Evolutionary conservation across 37 sponge, comb jelly and placozoan genomes (phyloP).

Genomic region (Corticium candelabrum): DNA sequence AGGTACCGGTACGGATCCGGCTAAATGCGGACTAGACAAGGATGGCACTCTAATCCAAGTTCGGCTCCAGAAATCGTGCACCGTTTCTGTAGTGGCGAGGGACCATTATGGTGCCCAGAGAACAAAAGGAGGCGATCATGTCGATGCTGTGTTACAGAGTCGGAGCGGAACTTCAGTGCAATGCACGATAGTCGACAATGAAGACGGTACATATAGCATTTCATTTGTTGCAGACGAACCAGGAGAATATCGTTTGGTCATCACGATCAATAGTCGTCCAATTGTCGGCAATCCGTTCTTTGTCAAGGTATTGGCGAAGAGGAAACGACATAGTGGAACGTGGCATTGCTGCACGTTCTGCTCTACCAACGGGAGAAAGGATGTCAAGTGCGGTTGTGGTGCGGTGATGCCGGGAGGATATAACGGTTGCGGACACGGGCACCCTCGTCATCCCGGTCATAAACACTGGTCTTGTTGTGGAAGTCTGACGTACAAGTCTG

Average conservation of each 20-base stretch:
- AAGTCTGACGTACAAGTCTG: slow-evolving; percentile 25
- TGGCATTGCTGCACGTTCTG: slow-evolving; percentile 70
- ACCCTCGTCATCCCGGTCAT: slow-evolving; percentile 52
- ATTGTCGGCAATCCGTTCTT: slow-evolving; percentile 54
- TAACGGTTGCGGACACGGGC: slow-evolving; percentile 72
- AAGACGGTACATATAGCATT: slow-evolving; percentile 29
- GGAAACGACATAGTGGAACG: slow-evolving; percentile 31
- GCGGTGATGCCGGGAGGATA: slow-evolving; percentile 58
- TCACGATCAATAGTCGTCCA: slow-evolving; percentile 36
- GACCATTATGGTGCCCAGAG: slow-evolving; percentile 41
- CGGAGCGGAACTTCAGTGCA: slow-evolving; percentile 5
- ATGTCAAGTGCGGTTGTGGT: slow-evolving; percentile 64
- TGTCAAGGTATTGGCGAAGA: slow-evolving; percentile 19
- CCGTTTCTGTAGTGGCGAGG: slow-evolving; percentile 23
- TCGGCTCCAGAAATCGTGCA: slow-evolving; percentile 5
- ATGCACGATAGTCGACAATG: slow-evolving; percentile 17
- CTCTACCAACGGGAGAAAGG: slow-evolving; percentile 40
- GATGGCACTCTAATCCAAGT: slow-evolving; percentile 25
- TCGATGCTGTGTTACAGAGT: slow-evolving; percentile 21
- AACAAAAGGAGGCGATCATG: slow-evolving; percentile 37
- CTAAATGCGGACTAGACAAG: slow-evolving; percentile 16
- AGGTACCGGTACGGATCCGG: slow-evolving; percentile 31
- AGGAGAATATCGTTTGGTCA: slow-evolving; percentile 42
- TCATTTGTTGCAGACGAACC: slow-evolving; percentile 23
- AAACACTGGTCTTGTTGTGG: slow-evolving; percentile 75